Base-by-base conservation (phyloP, 2,888 invertebrate species). In the Dryadula phaetusa region DNA sequence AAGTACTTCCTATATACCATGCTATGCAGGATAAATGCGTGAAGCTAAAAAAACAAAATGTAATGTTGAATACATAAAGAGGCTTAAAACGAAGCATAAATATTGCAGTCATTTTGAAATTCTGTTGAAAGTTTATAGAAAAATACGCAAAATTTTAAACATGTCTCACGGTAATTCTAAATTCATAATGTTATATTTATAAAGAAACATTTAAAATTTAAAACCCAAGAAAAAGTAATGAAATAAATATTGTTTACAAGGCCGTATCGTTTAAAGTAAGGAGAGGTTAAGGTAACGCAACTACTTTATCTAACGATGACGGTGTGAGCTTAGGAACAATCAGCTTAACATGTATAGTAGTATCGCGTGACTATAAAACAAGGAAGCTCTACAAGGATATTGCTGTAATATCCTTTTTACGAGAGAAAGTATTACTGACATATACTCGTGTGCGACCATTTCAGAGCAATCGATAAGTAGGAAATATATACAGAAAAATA, bases 401-500 rank as follows among this genome's bases (percentile, higher is more conserved):
- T 5, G 20, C 54, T 37, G 3, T 28, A 16, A 6, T 16, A 22
- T 16, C 25, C 42, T 60, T 44, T 16, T 16, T 42, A 16, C 28
- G 18, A 44, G n/a, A n/a, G n/a, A n/a, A n/a, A n/a, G n/a, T 37
- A 62, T 7, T 25, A 14, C 47, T 18, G 16, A 14, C 44, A 62
- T n/a, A 61, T 4, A 47, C 22, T 25, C 28, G 49, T 64, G 25
- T 61, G 40, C 25, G 42, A 61, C 60, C 63, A 42, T 64, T 69
- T 66, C 46, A 53, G 46, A 46, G 47, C 37, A 56, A 69, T 67
- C 67, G 64, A 67, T 67, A 70, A 67, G 62, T 58, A 67, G 54
- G 53, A 67, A 64, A 64, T 74, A 76, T 73, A 76, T 77, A 75
- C 71, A 73, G 72, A 71, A 77, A 72, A 78, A 78, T 79, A 78